A percentile compares a stretch with the other conserved stretches of the same genome.
Evolutionary conservation across 2,113 vertebrate species (phyloP).

Genomic region (Galbula dea): DNA sequence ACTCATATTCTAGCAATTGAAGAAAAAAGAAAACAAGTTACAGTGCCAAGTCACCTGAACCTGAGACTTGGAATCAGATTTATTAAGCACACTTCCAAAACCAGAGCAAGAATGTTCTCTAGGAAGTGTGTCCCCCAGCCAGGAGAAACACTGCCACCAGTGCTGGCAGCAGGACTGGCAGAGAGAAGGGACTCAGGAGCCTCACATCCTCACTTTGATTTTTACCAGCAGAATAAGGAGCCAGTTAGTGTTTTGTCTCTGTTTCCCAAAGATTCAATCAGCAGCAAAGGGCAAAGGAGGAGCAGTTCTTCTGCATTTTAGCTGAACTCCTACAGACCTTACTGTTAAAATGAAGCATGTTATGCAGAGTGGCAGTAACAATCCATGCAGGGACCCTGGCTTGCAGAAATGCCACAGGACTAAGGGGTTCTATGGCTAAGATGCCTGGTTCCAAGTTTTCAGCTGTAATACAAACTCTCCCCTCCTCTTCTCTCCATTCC

Average conservation of each 20-base stretch:
- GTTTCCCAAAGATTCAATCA: neutral
- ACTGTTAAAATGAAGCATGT: neutral
- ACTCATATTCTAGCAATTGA: neutral
- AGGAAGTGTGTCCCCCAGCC: neutral
- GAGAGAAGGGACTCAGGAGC: neutral
- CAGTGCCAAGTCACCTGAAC: neutral
- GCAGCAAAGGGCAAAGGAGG: neutral
- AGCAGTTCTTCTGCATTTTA: neutral
- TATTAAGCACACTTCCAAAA: neutral
- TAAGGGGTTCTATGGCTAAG: neutral
- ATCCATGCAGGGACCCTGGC: accelerated
- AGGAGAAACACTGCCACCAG: neutral
- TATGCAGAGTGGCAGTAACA: neutral
- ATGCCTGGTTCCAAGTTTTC: neutral
- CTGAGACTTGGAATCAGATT: neutral
- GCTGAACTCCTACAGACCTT: neutral
- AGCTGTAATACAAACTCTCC: neutral
- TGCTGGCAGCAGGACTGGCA: neutral
- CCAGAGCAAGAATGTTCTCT: accelerated
- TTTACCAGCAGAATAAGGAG: neutral
- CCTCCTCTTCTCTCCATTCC: neutral
- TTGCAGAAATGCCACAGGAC: neutral
- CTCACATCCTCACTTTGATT: neutral
- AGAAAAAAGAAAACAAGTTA: neutral
- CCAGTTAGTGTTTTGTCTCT: neutral